Evolutionary conservation across 1,140 invertebrate genomes (phyloP).

Genomic region (Proctacanthus coquilletti): DNA sequence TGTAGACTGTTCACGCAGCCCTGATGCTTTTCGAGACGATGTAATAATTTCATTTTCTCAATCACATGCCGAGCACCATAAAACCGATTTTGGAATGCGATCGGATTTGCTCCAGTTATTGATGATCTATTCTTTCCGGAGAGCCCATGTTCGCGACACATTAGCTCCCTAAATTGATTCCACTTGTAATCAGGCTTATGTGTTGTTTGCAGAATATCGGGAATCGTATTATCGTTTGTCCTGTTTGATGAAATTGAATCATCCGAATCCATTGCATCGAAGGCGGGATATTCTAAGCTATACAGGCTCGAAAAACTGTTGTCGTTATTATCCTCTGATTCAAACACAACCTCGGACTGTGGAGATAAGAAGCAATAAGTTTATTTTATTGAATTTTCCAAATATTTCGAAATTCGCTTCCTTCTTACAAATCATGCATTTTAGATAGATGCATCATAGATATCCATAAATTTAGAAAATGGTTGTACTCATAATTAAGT

Average conservation of each 20-base stretch:
- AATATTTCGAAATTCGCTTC: too few relatives aligned
- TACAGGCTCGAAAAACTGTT: neutral
- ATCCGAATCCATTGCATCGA: neutral
- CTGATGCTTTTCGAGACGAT: slow-evolving; percentile 60
- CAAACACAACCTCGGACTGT: too few relatives aligned
- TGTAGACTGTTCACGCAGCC: slow-evolving; percentile 88
- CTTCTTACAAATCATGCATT: too few relatives aligned
- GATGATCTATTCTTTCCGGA: slow-evolving; percentile 9
- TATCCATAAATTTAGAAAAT: too few relatives aligned
- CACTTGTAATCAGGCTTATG: slow-evolving; percentile 16
- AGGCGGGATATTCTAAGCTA: neutral
- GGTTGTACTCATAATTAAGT: too few relatives aligned
- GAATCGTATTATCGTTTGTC: neutral
- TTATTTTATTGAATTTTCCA: too few relatives aligned
- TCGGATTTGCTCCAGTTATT: slow-evolving; percentile 3
- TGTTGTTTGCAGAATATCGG: slow-evolving; percentile 13
- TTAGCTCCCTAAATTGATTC: slow-evolving; percentile 13
- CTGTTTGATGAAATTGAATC: neutral
- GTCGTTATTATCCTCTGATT: neutral
- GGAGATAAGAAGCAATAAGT: too few relatives aligned
- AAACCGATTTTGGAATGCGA: slow-evolving; percentile 35
- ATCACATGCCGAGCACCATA: slow-evolving; percentile 71
- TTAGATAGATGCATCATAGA: too few relatives aligned
- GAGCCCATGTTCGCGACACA: slow-evolving; percentile 19
- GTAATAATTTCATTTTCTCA: slow-evolving; percentile 63